phyloP scores from a whole-genome alignment of 2,113 vertebrate genomes.

The Daubentonia madagascariensis region DNA sequence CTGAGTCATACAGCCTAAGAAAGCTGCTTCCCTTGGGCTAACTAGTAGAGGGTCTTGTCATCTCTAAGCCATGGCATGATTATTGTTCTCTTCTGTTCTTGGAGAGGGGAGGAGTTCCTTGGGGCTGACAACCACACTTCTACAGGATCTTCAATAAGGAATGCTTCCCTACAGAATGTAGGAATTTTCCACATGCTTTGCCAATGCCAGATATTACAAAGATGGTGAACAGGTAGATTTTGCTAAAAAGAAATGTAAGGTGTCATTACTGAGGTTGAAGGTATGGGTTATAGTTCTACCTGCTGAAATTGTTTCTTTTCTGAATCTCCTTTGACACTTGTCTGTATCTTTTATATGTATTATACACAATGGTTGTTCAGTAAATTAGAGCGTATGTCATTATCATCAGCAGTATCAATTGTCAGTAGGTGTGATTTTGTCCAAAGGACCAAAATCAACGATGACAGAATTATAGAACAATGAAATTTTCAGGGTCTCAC shows the following conservation, averaged over 20 bases:
- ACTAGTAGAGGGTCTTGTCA: not conserved
- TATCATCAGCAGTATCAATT: not conserved
- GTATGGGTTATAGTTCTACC: not conserved
- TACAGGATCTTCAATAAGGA: not conserved
- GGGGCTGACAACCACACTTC: not conserved
- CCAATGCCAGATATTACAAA: not conserved
- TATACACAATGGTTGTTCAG: not conserved
- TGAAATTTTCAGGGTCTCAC: not conserved
- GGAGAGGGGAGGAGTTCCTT: not conserved
- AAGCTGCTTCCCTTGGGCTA: not conserved
- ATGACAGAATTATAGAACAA: not conserved
- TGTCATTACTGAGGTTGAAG: not conserved
- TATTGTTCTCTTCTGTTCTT: not conserved
- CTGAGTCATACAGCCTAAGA: not conserved
- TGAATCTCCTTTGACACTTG: not conserved
- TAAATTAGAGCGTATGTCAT: not conserved
- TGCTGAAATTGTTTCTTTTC: not conserved
- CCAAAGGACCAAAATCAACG: not conserved
- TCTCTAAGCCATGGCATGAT: not conserved
- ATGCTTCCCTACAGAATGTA: not conserved
- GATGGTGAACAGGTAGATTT: not conserved
- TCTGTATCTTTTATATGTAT: not conserved
- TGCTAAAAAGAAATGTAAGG: not conserved
- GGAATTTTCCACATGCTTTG: not conserved
- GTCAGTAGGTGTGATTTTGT: not conserved